phyloP scores from a whole-genome alignment of 2,888 invertebrate species.

The Nasonovia ribisnigri region DNA sequence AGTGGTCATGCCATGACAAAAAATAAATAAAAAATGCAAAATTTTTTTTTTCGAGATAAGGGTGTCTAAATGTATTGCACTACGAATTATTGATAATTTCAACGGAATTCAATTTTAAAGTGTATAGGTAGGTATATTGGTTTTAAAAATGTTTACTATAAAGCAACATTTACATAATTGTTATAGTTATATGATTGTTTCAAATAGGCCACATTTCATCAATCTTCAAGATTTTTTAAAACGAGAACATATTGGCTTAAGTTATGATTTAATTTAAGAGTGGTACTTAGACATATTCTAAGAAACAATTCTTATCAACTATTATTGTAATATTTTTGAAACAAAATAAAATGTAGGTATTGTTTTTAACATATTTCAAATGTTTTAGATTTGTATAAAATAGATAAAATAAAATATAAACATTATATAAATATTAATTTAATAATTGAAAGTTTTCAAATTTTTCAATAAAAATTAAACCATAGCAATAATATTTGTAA shows the following conservation, averaged over 20 bases:
- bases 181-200: too few species aligned
- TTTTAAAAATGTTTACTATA: neutral
- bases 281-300: neutral
- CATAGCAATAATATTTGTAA: neutral
- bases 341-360: neutral
- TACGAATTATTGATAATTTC: neutral
- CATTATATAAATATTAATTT: neutral
- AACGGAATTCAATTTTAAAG: neutral
- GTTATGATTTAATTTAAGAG: neutral
- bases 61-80: neutral
- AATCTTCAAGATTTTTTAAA: neutral
- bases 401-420: neutral
- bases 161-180: neutral
- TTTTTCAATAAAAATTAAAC: neutral
- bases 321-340: neutral
- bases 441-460: neutral
- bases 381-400: neutral
- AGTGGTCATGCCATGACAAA: neutral
- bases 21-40: neutral
- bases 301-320: neutral
- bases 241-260: neutral
- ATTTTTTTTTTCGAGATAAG: neutral
- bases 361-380: neutral
- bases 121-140: neutral
- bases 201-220: neutral